Conservation (phyloP, 2,888 invertebrate genomes). For the Ptychoptera contaminata region DNA sequence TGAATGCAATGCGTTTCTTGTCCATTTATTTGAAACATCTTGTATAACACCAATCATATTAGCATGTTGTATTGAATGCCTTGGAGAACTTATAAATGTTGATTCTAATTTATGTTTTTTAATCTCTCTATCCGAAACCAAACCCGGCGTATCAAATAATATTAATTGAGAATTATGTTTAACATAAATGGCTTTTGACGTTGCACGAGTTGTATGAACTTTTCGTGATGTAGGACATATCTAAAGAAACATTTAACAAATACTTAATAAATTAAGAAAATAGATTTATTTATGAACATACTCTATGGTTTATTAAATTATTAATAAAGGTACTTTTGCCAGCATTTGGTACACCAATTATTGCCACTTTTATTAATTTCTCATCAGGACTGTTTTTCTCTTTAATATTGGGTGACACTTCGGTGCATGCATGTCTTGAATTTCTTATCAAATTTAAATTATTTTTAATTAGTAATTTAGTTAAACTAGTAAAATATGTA, state of each 20-base stretch:
- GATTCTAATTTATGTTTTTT: conserved; percentile 37
- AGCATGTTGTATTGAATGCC: conserved; percentile 41
- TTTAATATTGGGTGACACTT: not conserved
- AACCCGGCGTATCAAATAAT: conserved; percentile 87
- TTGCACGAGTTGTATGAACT: conserved; percentile 75
- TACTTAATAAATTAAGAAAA: conserved; percentile 12
- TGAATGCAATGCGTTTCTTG: conserved; percentile 48
- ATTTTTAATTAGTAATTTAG: too few species aligned
- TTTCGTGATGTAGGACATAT: conserved; percentile 81
- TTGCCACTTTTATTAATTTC: conserved; percentile 54
- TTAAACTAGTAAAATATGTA: too few species aligned
- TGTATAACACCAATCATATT: conserved; percentile 77
- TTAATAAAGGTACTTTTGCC: conserved; percentile 95
- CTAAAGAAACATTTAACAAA: conserved; percentile 31
- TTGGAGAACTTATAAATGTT: conserved; percentile 39
- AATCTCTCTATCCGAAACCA: conserved; percentile 51
- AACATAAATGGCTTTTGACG: conserved; percentile 55
- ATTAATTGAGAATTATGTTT: conserved; percentile 71
- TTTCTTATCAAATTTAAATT: not conserved
- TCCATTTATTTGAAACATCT: conserved; percentile 58
- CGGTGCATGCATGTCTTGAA: not conserved
- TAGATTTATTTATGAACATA: too few species aligned
- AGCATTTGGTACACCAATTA: conserved; percentile 86
- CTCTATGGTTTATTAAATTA: conserved; percentile 60
- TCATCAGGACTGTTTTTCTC: conserved; percentile 1